phyloP scores from a whole-genome alignment of 2,797 vertebrate species.

The Macropus fuliginosus region DNA sequence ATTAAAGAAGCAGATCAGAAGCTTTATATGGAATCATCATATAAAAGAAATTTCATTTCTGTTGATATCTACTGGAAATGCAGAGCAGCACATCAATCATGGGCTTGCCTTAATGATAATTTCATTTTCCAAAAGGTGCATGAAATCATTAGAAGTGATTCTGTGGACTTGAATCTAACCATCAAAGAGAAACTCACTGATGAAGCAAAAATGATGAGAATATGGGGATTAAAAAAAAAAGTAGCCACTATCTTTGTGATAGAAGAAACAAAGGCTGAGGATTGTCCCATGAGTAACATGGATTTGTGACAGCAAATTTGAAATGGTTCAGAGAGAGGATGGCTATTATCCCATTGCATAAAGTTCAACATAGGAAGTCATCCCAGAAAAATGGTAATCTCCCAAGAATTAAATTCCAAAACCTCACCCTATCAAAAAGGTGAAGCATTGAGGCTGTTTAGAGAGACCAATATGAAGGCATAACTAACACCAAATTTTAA shows the following conservation, averaged over 20 bases:
- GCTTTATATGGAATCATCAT: neutral
- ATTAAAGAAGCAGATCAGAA: neutral
- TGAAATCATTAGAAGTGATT: neutral
- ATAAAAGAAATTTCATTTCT: neutral
- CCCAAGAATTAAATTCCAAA: neutral
- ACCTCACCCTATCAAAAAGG: fast-evolving
- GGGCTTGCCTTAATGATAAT: neutral
- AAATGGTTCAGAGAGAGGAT: neutral
- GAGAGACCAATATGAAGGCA: neutral
- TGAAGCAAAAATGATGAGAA: neutral
- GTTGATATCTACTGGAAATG: neutral
- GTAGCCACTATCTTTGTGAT: neutral
- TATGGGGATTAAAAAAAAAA: neutral
- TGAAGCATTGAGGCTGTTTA: neutral
- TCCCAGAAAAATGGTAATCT: neutral
- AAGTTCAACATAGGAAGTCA: neutral
- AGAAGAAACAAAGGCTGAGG: neutral
- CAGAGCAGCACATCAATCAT: neutral
- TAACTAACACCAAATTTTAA: neutral
- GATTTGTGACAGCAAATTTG: neutral
- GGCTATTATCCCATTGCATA: neutral
- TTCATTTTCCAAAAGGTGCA: neutral
- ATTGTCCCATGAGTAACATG: neutral
- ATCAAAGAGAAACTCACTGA: neutral
- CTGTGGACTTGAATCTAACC: neutral